Conservation (phyloP, 2,797 vertebrate species). For the Hirundo rustica region DNA sequence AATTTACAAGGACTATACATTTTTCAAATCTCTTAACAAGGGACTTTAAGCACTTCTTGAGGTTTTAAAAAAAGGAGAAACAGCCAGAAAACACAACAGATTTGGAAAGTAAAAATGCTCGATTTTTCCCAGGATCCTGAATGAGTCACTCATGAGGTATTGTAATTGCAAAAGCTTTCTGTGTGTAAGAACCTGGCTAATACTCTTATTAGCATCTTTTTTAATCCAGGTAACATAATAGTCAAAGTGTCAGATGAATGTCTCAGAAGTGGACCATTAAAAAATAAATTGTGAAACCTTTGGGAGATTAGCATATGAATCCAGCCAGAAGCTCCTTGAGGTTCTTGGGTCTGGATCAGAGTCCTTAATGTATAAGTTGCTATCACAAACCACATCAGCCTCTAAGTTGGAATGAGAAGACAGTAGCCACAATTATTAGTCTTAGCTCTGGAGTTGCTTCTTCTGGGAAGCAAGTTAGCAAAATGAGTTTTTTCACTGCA, state of each 20-base stretch:
- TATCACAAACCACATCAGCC: slow-evolving; percentile 30
- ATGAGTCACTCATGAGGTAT: slow-evolving; percentile 63
- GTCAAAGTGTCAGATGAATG: slow-evolving; percentile 68
- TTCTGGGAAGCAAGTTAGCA: background rate
- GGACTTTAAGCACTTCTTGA: slow-evolving; percentile 57
- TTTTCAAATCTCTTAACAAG: slow-evolving; percentile 66
- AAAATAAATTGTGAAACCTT: slow-evolving; percentile 76
- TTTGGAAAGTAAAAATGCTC: slow-evolving; percentile 22
- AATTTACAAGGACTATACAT: slow-evolving; percentile 69
- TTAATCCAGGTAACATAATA: slow-evolving; percentile 74
- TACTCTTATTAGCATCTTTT: slow-evolving; percentile 72
- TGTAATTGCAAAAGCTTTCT: slow-evolving; percentile 70
- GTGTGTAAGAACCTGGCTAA: slow-evolving; percentile 68
- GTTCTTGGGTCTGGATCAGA: slow-evolving; percentile 50
- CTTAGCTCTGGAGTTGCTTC: slow-evolving; percentile 11
- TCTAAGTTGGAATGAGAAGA: slow-evolving; percentile 41
- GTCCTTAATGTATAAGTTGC: slow-evolving; percentile 39
- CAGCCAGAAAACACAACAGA: background rate
- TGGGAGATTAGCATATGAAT: slow-evolving; percentile 73
- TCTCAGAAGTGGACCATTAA: slow-evolving; percentile 78
- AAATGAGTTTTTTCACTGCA: slow-evolving; percentile 1
- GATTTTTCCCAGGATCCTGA: slow-evolving; percentile 51
- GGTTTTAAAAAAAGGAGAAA: background rate
- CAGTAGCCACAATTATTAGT: slow-evolving; percentile 5
- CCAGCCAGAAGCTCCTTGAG: slow-evolving; percentile 67